Conservation (phyloP, 2,797 vertebrate species). For the Clarias platycephalus region DNA sequence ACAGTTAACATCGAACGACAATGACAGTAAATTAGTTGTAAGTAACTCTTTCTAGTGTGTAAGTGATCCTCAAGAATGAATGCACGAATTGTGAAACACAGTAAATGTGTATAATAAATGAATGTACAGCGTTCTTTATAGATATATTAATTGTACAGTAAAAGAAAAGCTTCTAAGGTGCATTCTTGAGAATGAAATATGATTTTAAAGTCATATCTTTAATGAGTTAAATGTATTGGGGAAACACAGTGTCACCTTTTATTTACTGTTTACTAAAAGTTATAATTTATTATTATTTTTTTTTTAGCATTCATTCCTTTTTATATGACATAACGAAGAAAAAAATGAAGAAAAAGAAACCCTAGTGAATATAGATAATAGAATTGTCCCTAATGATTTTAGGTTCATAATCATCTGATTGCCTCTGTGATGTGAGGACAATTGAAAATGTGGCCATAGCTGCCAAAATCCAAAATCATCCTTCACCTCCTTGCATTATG, state of each 20-base stretch:
- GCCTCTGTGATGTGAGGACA: background rate
- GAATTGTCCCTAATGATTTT: background rate
- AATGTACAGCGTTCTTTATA: background rate
- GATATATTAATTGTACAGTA: background rate
- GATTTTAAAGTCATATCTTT: background rate
- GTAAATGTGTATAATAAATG: background rate
- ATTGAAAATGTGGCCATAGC: too few relatives aligned
- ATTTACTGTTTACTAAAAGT: background rate
- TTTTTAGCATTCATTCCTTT: too few relatives aligned
- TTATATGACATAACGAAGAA: background rate
- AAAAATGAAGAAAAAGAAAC: background rate
- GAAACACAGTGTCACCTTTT: background rate
- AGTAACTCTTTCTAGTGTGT: background rate
- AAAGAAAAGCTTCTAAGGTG: background rate
- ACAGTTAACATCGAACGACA: background rate
- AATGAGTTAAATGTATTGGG: background rate
- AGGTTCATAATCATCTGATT: background rate
- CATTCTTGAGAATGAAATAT: background rate
- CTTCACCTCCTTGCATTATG: background rate
- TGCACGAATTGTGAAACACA: too few relatives aligned
- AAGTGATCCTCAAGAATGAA: background rate
- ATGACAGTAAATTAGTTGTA: background rate
- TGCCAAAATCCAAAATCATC: background rate
- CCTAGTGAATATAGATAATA: background rate
- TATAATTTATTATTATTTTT: too few relatives aligned